Conservation (phyloP, 2,113 vertebrate species). For the Hiodon alosoides region DNA sequence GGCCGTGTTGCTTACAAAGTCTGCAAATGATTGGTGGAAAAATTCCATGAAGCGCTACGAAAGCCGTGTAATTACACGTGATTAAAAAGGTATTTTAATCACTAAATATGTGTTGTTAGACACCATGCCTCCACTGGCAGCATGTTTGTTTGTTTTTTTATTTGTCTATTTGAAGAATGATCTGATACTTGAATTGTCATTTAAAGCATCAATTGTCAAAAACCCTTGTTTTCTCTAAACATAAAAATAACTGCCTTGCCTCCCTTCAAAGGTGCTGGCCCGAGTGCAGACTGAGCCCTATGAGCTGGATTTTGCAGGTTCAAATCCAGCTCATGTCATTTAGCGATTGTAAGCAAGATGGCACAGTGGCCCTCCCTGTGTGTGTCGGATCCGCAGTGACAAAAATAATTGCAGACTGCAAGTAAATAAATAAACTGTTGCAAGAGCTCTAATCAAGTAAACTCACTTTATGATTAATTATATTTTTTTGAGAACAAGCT, state of each 20-base stretch:
- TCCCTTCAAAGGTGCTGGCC: not conserved
- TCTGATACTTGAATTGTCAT: conserved; percentile 2
- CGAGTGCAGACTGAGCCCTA: not conserved
- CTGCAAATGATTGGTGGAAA: conserved; percentile 15
- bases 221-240: not conserved
- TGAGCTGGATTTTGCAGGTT: no score
- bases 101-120: conserved; percentile 4
- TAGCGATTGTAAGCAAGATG: no score
- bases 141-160: not conserved
- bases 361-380: no score
- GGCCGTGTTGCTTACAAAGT: conserved; percentile 9
- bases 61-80: conserved; percentile 12
- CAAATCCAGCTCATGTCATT: no score
- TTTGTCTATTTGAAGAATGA: not conserved
- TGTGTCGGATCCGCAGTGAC: no score
- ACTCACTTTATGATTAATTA: no score
- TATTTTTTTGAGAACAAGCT: no score
- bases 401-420: no score
- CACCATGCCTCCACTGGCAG: not conserved
- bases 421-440: no score
- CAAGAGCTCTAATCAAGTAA: no score
- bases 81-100: conserved; percentile 19
- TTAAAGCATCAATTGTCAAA: no score
- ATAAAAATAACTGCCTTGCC: not conserved
- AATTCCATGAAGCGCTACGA: conserved; percentile 3